These are phyloP conservation scores for Hydropotes inermis DNA, from an alignment of 2,113 vertebrate genomes.

Conservation along the genomic window DNA sequence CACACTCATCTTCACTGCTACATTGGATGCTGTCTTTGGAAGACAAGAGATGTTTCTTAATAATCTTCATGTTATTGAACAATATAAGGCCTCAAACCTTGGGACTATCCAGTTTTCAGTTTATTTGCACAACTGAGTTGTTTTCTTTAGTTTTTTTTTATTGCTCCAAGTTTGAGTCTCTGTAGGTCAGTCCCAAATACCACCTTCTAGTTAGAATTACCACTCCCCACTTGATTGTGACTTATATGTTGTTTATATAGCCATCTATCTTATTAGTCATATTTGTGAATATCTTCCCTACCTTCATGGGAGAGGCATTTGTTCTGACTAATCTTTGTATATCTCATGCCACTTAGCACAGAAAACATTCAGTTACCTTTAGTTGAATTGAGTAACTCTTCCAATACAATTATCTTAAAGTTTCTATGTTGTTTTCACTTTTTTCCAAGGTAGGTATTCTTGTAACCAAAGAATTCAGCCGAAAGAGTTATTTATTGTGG, in stretches of 20 bases:
- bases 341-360: neutral
- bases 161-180: neutral
- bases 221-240: neutral
- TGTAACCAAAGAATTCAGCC: neutral
- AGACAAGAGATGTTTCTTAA: neutral
- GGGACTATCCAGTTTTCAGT: neutral
- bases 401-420: neutral
- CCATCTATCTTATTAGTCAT: neutral
- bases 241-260: neutral
- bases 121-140: neutral
- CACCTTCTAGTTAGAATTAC: conserved; percentile 4
- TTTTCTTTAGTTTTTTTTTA: neutral
- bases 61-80: neutral
- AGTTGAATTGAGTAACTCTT: neutral
- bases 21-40: neutral
- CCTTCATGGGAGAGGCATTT: neutral
- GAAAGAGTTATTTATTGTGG: neutral
- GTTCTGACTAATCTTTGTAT: neutral
- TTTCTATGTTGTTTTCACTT: neutral
- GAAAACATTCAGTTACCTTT: neutral
- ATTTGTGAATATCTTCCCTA: neutral
- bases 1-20: neutral
- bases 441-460: neutral
- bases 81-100: neutral
- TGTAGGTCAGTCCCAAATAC: neutral